Evolutionary conservation across 2,797 vertebrate genomes (phyloP), one percentile per base, ranked within the genome.

Genomic region (Myripristis jacobus): DNA sequence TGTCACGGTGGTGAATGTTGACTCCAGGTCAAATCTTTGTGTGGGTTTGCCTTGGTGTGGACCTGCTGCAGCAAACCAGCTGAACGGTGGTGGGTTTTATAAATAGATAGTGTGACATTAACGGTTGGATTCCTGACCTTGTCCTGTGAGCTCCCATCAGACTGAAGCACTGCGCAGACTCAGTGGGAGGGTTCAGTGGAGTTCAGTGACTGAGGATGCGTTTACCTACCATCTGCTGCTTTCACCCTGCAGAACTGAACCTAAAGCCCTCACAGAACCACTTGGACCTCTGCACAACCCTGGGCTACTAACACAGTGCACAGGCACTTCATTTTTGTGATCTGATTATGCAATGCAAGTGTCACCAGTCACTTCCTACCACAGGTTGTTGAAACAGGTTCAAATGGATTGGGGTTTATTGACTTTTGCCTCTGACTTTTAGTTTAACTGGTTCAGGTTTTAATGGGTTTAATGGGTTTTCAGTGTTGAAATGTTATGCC

Each of bases 51-150:
- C 24, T 80, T 15, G 27, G 34, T 50, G 18, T 60, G 41, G n/a
- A 62, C 25, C 18, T 10, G 8, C 0, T 62, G 66, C 54, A 16
- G 18, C 59, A 24, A 27, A 9, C 1, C 15, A 21, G 22, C 25
- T 43, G 31, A 16, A 65, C 55, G 31, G 55, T 41, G 57, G 29
- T 53, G 43, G 29, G 51, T 63, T 86, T 85, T 92, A 92, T 84
- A 90, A 91, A 91, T 92, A 90, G 87, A 71, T 56, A 53, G 68
- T 66, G 25, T 89, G 88, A 89, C 89, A 91, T 91, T 89, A 91
- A 88, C 21, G 12, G 5, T 50, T 53, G 75, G 43, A 91, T 89
- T 86, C 85, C 56, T 91, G 88, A 92, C 89, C 87, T 88, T 92
- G 74, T 75, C 67, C 4, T 52, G 29, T 48, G 31, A 50, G 31